phyloP scores from a whole-genome alignment of 2,113 vertebrate genomes.

The Atherinomorus stipes region DNA sequence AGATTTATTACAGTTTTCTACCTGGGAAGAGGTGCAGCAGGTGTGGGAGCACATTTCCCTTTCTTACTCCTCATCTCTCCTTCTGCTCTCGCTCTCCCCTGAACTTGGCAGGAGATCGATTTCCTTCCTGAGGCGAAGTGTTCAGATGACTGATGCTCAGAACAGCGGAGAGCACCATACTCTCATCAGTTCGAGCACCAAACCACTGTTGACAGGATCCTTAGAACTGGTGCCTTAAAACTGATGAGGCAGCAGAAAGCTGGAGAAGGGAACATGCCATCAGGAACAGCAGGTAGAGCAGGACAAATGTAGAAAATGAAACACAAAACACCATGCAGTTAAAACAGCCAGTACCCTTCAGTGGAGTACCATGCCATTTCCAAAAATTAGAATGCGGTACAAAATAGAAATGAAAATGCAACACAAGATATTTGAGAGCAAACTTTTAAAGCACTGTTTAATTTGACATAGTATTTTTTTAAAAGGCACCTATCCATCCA shows the following conservation, averaged over 20 bases:
- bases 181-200: conserved; percentile 72
- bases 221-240: conserved; percentile 68
- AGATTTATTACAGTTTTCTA: conserved; percentile 73
- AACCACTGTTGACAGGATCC: conserved; percentile 74
- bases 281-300: conserved; percentile 27
- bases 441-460: too few species aligned
- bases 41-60: conserved; percentile 40
- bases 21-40: conserved; percentile 73
- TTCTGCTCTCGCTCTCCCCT: conserved; percentile 41
- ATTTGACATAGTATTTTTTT: too few species aligned
- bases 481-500: too few species aligned
- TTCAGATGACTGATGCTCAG: conserved; percentile 76
- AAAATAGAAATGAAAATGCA: background rate
- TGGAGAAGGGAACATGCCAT: conserved; percentile 19
- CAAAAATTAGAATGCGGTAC: background rate
- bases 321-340: conserved; percentile 21
- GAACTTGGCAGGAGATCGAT: conserved; percentile 78
- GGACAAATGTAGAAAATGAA: background rate
- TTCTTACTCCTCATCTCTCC: conserved; percentile 38
- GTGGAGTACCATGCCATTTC: background rate
- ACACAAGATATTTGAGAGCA: background rate
- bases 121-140: conserved; percentile 73
- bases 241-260: conserved; percentile 73
- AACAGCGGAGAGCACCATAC: conserved; percentile 55
- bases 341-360: background rate